Conservation (phyloP, 2,113 vertebrate genomes). For the Xenopus borealis region DNA sequence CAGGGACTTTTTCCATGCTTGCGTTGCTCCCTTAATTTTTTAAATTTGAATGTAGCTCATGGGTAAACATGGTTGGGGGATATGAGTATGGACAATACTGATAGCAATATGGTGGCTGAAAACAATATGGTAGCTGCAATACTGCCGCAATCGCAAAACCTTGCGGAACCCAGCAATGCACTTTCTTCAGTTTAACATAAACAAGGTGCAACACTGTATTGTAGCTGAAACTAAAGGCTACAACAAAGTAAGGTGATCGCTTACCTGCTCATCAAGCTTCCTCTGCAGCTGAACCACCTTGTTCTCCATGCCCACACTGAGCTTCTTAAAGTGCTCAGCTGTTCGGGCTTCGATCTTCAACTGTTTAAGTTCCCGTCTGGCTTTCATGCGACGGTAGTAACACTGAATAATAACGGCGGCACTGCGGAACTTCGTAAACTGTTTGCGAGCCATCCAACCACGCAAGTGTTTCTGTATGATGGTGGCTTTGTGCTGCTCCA, state of each 20-base stretch:
- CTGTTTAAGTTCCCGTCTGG: constrained; percentile 73
- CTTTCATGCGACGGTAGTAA: constrained; percentile 70
- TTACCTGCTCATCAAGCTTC: constrained; percentile 91
- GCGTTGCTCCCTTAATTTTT: too few species aligned
- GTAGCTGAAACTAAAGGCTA: too few species aligned
- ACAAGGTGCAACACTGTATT: too few species aligned
- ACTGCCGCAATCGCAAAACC: too few species aligned
- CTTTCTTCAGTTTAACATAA: too few species aligned
- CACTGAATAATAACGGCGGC: constrained; percentile 85
- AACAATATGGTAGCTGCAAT: too few species aligned
- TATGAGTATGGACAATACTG: too few species aligned
- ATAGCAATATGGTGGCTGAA: too few species aligned
- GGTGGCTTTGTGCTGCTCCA: constrained; percentile 81
- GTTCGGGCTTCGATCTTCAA: constrained; percentile 90
- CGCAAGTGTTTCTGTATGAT: constrained; percentile 78
- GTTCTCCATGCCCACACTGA: constrained; percentile 96
- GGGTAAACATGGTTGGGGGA: too few species aligned
- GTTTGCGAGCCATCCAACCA: constrained; percentile 75
- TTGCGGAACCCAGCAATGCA: too few species aligned
- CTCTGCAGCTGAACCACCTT: constrained; percentile 94
- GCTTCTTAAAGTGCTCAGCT: constrained; percentile 79
- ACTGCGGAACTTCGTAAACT: constrained; percentile 54
- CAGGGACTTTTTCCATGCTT: too few species aligned
- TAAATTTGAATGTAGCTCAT: too few species aligned
- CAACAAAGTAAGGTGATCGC: not conserved